Base-by-base conservation (phyloP, 92 coral and sea anemone genomes). In the Actinostola sp. region DNA sequence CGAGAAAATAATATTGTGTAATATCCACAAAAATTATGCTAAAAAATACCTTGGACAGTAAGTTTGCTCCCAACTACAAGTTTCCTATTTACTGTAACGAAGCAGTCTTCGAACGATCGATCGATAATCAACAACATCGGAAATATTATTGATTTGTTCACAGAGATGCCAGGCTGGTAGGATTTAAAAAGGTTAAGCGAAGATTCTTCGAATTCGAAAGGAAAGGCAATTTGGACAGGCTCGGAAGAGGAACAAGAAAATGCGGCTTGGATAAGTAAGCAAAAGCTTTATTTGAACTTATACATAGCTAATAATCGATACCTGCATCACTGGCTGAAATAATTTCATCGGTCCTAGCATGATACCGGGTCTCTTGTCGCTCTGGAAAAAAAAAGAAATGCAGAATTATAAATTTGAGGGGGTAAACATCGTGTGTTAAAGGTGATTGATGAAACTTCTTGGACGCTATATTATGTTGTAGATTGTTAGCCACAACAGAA, bases 281-380 rank as follows among this genome's bases (percentile, higher is more conserved):
- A 75, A 70, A 61, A 61, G 57, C 72, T 76, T 70, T 79, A 55
- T 79, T 50, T 69, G 78, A 70, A 75, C 51, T 66, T 21, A 59
- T 56, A 72, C 27, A 89, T 77, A 48, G 54, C 54, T 48, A 21
- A 53, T 53, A 53, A 21, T 8, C 9, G 1, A 8, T 84, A 95
- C 99, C 99, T 92, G 97, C 97, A 95, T 88, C n/a, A 81, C 85
- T 41, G 89, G 81, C 58, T 95, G 99, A 78, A 82, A 89, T 54
- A 95, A 72, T 88, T 95, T 95, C 99, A 95, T 95, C 19, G 99
- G 99, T 58, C 97, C 99, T 33, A 91, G 77, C 61, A 80, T 83
- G 66, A 95, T 66, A 62, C 93, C 99, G 33, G 74, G 74, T 78
- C 76, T 85, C 61, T 91, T 91, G 58, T 90, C 97, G 67, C 78